Evolutionary conservation across 2,888 invertebrate species (phyloP), one percentile per base, ranked within the genome.

Genomic region (Argyresthia goedartella): DNA sequence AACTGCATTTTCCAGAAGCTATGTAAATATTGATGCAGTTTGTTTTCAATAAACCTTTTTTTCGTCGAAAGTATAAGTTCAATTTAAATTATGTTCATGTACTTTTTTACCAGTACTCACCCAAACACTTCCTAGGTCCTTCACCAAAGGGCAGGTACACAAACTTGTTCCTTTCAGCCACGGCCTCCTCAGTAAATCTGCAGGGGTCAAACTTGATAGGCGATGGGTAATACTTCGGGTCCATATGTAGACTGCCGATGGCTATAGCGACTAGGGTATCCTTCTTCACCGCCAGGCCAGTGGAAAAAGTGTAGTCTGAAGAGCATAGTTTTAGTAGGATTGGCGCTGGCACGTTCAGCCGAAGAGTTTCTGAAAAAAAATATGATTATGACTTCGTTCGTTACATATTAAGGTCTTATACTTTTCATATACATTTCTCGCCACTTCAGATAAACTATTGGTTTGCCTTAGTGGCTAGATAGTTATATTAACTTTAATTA

Each of bases 191-290:
- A 14, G 59, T 62, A 58, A 88, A 88, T 48, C 88, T 65, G 55
- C 85, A 85, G 0, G 89, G 89, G 58, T 88, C 79, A 59, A 88
- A 89, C 57, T 67, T 73, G 1, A 81, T 70, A 0, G 89, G 88
- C 13, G 88, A 64, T 0, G 84, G 78, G 60, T 71, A 89, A 58
- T 78, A 73, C 8, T 78, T 63, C 1, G 80, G 72, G 64, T 88
- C 85, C 36, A 66, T 69, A 52, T 89, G 89, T 9, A 88, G 50
- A 1, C 73, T 76, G 25, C 66, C 59, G 1, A 79, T 59, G 0
- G 84, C 76, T 41, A 88, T 69, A 0, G 67, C 51, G 0, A 87
- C 56, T 8, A 55, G 49, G 39, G 54, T 61, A 8, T 59, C 59
- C 39, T 52, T 53, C 6, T 53, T 50, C 8, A 61, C 51, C 3